Conservation (phyloP, 1,140 invertebrate genomes). For the Tetragonula clypearis region DNA sequence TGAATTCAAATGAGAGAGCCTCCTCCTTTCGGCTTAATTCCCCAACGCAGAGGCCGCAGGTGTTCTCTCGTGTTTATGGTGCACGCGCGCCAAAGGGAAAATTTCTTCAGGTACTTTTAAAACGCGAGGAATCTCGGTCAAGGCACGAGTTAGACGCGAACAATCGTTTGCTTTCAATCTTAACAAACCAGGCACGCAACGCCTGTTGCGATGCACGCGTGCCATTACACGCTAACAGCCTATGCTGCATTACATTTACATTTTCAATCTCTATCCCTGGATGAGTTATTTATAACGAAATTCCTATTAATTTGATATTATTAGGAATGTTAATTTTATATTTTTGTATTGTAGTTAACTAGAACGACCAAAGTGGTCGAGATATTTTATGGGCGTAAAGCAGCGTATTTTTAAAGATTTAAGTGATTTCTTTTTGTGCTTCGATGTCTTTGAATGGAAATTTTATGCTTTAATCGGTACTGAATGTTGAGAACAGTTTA, state of each 20-base stretch:
- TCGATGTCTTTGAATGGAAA: too few species aligned
- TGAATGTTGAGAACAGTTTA: too few species aligned
- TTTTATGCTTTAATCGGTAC: too few species aligned
- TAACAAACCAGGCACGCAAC: not conserved
- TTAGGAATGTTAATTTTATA: too few species aligned
- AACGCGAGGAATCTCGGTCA: constrained; percentile 8
- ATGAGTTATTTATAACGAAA: not conserved
- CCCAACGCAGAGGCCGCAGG: constrained; percentile 11
- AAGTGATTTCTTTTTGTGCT: too few species aligned
- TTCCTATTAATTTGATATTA: not conserved
- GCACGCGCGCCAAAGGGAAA: not conserved
- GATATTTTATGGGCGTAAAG: too few species aligned
- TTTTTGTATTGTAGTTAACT: too few species aligned
- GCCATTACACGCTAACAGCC: not conserved
- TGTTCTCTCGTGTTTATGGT: not conserved
- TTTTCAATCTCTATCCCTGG: not conserved
- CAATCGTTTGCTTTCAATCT: constrained; percentile 2
- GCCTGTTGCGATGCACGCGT: not conserved
- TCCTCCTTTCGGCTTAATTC: constrained; percentile 57
- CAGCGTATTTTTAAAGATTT: too few species aligned
- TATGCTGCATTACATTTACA: not conserved
- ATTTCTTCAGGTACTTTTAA: not conserved
- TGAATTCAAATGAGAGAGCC: constrained; percentile 63
- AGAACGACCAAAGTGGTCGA: too few species aligned
- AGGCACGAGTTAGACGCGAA: not conserved